Base-by-base conservation (phyloP, 2,888 invertebrate genomes). In the Drosophila monieri region DNA sequence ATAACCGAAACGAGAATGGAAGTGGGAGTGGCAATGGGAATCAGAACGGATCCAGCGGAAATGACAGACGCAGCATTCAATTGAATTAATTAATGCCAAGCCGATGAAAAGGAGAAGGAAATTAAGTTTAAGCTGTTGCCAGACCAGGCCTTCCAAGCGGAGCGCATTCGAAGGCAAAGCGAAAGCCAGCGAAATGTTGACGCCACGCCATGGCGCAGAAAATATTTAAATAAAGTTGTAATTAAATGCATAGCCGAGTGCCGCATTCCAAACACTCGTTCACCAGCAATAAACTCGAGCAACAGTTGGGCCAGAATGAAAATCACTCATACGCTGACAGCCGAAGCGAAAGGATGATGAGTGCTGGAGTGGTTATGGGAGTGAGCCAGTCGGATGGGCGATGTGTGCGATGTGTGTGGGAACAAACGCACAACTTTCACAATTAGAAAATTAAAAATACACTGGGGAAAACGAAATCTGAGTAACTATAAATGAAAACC, bases 141-240 rank as follows among this genome's bases (percentile, higher is more conserved):
- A 46, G 37, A 37, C 35, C 44, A 30, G 23, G n/a, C n/a, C 35
- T 14, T 6, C 35, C n/a, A 35, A 35, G 35, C 35, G n/a, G 35
- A 35, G n/a, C 6, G 32, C 12, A 32, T 32, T 32, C 32, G 32
- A 27, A 27, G 9, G 27, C 27, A 27, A 27, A 37, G 6, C 60
- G 9, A 27, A 27, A 37, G 6, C 60, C 21, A 46, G 52, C 47
- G 23, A 57, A 39, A 54, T 46, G 64, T 47, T 46, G 52, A 54
- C 53, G 25, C 27, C 37, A 55, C 74, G 72, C 71, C 77, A 80
- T 66, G 53, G 48, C 61, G 75, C 70, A 68, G 62, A 77, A 76
- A 80, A 85, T 80, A 86, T 80, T 80, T 77, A 85, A 84, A 85
- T 85, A 77, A 84, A 87, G 77, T 79, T 84, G 86, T 83, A 83